These are phyloP conservation scores for Philaethria dido DNA, from an alignment of 2,888 invertebrate species.

Conservation along the genomic window DNA sequence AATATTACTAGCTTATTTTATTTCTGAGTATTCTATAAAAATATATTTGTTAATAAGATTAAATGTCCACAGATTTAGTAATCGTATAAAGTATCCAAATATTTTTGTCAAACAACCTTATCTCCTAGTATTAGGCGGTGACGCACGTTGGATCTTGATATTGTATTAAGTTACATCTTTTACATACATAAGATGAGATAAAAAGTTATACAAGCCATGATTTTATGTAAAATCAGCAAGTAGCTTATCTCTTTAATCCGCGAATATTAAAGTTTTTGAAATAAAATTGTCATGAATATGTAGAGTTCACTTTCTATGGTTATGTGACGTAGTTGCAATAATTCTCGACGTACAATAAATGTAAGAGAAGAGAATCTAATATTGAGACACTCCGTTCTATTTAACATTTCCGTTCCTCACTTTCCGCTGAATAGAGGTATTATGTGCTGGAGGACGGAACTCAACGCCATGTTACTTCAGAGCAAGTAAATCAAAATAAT, in stretches of 20 bases:
- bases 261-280: neutral
- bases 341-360: no score
- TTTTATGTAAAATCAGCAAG: neutral
- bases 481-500: no score
- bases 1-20: neutral
- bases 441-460: no score
- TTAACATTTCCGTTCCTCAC: no score
- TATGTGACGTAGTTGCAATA: neutral
- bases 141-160: slow-evolving; percentile 36
- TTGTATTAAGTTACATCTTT: slow-evolving; percentile 32
- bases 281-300: neutral
- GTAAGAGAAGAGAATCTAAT: no score
- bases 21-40: neutral
- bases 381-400: no score
- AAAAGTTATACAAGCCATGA: slow-evolving; percentile 1
- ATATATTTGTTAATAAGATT: neutral
- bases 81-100: slow-evolving; percentile 35
- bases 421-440: no score
- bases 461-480: no score
- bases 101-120: slow-evolving; percentile 38
- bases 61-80: slow-evolving; percentile 17
- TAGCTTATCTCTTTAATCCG: slow-evolving; percentile 8
- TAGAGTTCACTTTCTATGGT: neutral
- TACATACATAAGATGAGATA: slow-evolving; percentile 27
- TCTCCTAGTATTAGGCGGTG: slow-evolving; percentile 18